A percentile compares a stretch with the other conserved stretches of the same genome.
Conservation (phyloP, 2,888 invertebrate species). For the Phrixothrix hirtus region DNA sequence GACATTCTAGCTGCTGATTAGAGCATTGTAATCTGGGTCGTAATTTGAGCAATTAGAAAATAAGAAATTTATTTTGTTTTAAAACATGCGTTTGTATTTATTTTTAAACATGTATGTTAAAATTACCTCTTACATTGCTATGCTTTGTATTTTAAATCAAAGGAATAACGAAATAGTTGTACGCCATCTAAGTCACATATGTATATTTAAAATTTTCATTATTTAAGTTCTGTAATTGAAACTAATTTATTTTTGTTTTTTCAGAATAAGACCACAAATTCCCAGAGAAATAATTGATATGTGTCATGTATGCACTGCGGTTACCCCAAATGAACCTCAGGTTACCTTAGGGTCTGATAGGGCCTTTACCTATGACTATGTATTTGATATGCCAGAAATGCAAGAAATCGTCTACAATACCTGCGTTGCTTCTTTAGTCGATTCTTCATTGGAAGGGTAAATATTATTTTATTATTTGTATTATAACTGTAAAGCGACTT, state of each 20-base stretch:
- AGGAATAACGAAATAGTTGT: too few relatives aligned
- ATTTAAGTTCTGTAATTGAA: too few relatives aligned
- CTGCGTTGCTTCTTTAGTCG: conserved; percentile 84
- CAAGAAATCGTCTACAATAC: conserved; percentile 81
- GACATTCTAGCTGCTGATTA: too few relatives aligned
- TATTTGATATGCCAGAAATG: conserved; percentile 78
- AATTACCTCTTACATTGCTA: too few relatives aligned
- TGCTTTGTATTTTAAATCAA: too few relatives aligned
- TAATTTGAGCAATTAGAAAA: too few relatives aligned
- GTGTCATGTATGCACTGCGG: conserved; percentile 90
- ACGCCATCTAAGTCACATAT: too few relatives aligned
- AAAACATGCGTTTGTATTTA: too few relatives aligned
- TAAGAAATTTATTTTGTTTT: too few relatives aligned
- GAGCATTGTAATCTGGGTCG: too few relatives aligned
- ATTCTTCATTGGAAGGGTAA: conserved; percentile 89
- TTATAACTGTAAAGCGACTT: not conserved
- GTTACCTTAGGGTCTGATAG: conserved; percentile 91
- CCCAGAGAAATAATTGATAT: conserved; percentile 92
- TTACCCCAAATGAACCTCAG: conserved; percentile 88
- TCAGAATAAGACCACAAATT: conserved; percentile 92
- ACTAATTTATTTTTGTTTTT: conserved; percentile 41
- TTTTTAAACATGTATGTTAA: too few relatives aligned
- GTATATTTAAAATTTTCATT: too few relatives aligned
- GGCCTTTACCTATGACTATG: conserved; percentile 95
- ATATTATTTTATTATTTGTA: conserved; percentile 7